phyloP scores from a whole-genome alignment of 2,113 vertebrate genomes.

The Xenus cinereus region DNA sequence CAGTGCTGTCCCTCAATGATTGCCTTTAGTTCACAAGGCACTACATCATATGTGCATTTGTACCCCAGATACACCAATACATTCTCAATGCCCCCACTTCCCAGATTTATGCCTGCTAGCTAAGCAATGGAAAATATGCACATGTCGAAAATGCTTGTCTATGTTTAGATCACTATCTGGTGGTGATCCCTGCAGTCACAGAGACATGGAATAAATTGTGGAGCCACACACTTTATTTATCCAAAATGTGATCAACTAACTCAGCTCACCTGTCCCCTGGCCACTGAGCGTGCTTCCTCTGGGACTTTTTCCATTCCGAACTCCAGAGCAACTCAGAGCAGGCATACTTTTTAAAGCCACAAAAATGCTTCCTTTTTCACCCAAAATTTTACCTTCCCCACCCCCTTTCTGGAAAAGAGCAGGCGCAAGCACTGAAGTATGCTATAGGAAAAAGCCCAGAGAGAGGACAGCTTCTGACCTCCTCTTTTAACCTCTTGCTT shows the following conservation, averaged over 20 bases:
- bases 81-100: background rate
- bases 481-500: background rate
- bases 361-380: background rate
- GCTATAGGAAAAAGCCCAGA: background rate
- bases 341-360: background rate
- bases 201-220: background rate
- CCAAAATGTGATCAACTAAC: background rate
- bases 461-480: background rate
- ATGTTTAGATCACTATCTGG: background rate
- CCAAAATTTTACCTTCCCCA: background rate
- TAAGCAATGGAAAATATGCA: background rate
- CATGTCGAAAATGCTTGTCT: background rate
- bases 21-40: background rate
- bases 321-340: background rate
- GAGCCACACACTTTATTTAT: background rate
- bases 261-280: background rate
- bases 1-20: background rate
- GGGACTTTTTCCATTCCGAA: background rate
- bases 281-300: background rate
- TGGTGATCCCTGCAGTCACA: background rate
- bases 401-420: background rate
- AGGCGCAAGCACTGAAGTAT: fast-evolving
- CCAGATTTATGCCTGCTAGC: background rate
- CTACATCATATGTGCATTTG: background rate
- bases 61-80: background rate